These are phyloP conservation scores for Odiellus spinosus DNA, from an alignment of 2,888 invertebrate genomes.

Conservation along the genomic window DNA sequence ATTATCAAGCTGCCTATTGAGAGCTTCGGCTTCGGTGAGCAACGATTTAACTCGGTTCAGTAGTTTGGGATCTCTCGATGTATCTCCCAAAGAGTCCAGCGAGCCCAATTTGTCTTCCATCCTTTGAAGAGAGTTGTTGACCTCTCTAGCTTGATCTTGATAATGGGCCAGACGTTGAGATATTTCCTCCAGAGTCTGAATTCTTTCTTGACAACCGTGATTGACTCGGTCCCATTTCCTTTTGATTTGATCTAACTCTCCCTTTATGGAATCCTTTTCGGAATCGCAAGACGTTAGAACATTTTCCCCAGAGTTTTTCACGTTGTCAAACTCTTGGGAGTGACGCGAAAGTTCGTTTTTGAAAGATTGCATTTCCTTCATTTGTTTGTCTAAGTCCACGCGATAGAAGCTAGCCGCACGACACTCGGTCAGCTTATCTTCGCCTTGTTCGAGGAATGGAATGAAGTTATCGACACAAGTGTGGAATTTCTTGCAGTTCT, in stretches of 20 bases:
- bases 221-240: slow-evolving; percentile 81
- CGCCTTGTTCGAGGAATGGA: slow-evolving; percentile 73
- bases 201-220: slow-evolving; percentile 50
- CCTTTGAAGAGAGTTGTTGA: slow-evolving; percentile 67
- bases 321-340: slow-evolving; percentile 82
- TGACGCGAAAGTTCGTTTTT: slow-evolving; percentile 87
- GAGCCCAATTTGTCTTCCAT: slow-evolving; percentile 71
- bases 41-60: slow-evolving; percentile 29
- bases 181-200: slow-evolving; percentile 66
- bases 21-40: slow-evolving; percentile 58
- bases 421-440: slow-evolving; percentile 61
- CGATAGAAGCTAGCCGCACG: slow-evolving; percentile 60
- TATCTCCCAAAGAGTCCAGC: slow-evolving; percentile 47
- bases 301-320: slow-evolving; percentile 66
- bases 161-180: slow-evolving; percentile 53
- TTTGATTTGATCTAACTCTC: slow-evolving; percentile 61
- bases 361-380: slow-evolving; percentile 60
- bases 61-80: background rate
- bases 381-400: slow-evolving; percentile 68
- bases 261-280: slow-evolving; percentile 75
- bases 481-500: slow-evolving; percentile 79
- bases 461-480: slow-evolving; percentile 66
- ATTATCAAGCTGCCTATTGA: slow-evolving; percentile 54
- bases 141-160: slow-evolving; percentile 62
- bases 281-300: slow-evolving; percentile 75